These are phyloP conservation scores for Philonicus albiceps DNA, from an alignment of 2,888 invertebrate genomes.

Conservation along the genomic window DNA sequence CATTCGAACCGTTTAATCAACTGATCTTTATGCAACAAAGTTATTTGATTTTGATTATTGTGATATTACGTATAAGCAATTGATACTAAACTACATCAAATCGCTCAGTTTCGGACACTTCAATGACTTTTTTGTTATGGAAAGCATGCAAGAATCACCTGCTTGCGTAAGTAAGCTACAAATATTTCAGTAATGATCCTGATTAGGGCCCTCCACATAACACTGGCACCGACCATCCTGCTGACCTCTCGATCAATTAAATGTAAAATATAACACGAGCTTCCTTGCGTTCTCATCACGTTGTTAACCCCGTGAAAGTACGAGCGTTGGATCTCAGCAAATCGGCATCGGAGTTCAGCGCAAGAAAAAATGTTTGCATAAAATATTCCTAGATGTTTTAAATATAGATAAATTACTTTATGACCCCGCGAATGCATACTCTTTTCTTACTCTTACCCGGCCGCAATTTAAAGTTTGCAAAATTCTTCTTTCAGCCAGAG, in stretches of 20 bases:
- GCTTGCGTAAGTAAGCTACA: slow-evolving; percentile 42
- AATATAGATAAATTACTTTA: slow-evolving; percentile 46
- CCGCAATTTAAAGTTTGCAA: neutral
- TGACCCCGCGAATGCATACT: slow-evolving; percentile 31
- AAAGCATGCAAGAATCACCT: slow-evolving; percentile 30
- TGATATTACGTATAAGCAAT: neutral
- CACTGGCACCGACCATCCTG: neutral
- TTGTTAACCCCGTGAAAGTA: slow-evolving; percentile 26
- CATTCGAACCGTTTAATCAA: neutral
- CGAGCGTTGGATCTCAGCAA: neutral
- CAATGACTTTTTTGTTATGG: neutral
- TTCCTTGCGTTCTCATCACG: slow-evolving; percentile 33
- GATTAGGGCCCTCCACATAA: neutral
- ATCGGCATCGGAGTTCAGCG: neutral
- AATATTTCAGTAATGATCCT: slow-evolving; percentile 36
- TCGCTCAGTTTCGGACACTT: neutral
- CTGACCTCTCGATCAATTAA: slow-evolving; percentile 46
- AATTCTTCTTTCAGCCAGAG: neutral
- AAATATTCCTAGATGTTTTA: neutral
- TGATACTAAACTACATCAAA: neutral
- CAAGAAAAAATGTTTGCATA: neutral
- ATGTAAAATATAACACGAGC: slow-evolving; percentile 44
- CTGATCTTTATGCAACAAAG: neutral
- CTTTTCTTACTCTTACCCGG: neutral
- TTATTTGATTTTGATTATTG: neutral